These are phyloP conservation scores for Sphenodon punctatus DNA, from an alignment of 2,797 vertebrate genomes.

Conservation along the genomic window DNA sequence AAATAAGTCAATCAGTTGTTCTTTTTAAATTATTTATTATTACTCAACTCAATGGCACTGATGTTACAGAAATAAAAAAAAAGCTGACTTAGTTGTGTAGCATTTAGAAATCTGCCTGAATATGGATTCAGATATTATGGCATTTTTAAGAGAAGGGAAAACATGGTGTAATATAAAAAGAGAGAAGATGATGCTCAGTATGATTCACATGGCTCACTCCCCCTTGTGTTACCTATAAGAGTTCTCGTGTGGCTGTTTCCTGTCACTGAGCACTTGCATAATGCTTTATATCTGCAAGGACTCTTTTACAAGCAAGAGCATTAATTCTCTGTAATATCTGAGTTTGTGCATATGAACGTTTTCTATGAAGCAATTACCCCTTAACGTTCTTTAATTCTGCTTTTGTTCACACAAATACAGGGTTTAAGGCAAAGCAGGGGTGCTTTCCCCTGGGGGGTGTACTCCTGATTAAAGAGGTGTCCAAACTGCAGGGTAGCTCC, in stretches of 20 bases:
- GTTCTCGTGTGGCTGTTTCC: background rate
- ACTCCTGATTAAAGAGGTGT: too few species aligned
- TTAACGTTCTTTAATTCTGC: too few species aligned
- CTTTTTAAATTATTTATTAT: background rate
- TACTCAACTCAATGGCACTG: background rate
- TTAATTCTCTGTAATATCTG: rapidly evolving
- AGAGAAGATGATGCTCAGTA: too few species aligned
- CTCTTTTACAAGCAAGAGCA: background rate
- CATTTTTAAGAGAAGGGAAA: background rate
- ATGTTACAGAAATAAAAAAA: background rate
- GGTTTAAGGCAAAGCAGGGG: too few species aligned
- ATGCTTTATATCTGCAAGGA: background rate
- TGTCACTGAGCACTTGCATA: background rate
- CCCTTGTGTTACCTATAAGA: background rate
- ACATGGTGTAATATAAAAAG: background rate
- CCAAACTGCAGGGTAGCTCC: too few species aligned
- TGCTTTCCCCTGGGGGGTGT: too few species aligned
- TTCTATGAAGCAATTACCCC: too few species aligned
- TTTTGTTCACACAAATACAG: too few species aligned
- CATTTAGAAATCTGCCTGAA: background rate
- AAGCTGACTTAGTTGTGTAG: background rate
- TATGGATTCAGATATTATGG: background rate
- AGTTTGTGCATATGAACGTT: too few species aligned
- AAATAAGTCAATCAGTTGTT: background rate
- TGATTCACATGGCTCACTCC: background rate